Evolutionary conservation across 2,797 vertebrate genomes (phyloP).

Genomic region (Gouania willdenowi): DNA sequence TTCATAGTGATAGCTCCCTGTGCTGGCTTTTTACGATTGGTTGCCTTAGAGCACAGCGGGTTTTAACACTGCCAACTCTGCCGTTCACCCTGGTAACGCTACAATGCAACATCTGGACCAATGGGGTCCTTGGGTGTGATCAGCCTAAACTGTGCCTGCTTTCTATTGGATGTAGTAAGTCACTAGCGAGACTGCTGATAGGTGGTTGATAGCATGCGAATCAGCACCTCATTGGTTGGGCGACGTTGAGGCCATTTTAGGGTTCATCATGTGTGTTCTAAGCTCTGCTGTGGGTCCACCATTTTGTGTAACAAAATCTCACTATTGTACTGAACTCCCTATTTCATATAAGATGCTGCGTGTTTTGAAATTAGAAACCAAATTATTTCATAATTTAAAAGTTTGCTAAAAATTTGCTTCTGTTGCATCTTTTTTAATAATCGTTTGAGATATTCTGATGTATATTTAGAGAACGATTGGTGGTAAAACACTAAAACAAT

Average conservation of each 20-base stretch:
- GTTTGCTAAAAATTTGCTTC: too few species aligned
- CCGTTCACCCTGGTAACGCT: conserved; percentile 61
- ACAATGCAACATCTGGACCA: conserved; percentile 44
- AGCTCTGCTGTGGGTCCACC: conserved; percentile 22
- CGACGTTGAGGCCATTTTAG: conserved; percentile 60
- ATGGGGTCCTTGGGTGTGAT: conserved; percentile 38
- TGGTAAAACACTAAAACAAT: too few species aligned
- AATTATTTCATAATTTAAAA: too few species aligned
- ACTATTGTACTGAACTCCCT: too few species aligned
- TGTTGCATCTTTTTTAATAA: too few species aligned
- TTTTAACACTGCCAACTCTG: conserved; percentile 28
- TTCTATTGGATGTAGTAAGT: conserved; percentile 3
- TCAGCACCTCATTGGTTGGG: conserved; percentile 35
- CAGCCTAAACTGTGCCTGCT: neutral
- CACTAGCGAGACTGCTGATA: conserved; percentile 18
- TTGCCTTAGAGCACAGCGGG: conserved; percentile 10
- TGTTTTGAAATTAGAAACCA: too few species aligned
- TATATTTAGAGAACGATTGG: too few species aligned
- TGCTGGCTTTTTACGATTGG: conserved; percentile 30
- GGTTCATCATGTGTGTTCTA: conserved; percentile 15
- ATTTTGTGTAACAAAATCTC: conserved; percentile 49
- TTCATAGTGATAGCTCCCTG: conserved; percentile 10
- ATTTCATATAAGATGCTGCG: too few species aligned
- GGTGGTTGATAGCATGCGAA: conserved; percentile 32
- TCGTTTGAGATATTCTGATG: too few species aligned